Evolutionary conservation across 2,888 invertebrate species (phyloP), one percentile per base, ranked within the genome.

Genomic region (Cybosia mesomella): DNA sequence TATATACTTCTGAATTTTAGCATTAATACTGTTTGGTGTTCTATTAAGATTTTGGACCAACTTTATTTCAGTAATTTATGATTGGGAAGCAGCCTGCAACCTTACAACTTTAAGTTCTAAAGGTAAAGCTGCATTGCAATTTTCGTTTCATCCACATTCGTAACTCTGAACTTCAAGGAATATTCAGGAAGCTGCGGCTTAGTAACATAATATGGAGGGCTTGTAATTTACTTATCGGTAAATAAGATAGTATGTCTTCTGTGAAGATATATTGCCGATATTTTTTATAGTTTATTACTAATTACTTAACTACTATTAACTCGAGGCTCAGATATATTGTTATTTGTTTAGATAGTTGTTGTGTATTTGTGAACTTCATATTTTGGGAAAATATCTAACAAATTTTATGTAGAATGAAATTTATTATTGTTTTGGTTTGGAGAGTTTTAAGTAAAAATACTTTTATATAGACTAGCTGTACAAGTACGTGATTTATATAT

Each of bases 191-290:
- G 69, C 72, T 78, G 70, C 60, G 71, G 62, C 65, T 73, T 69
- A 71, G 54, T 60, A 67, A 77, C 55, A 69, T 67, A 76, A 71
- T 67, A 64, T 72, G 66, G 62, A 72, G 53, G 70, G 74, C 82
- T 79, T 77, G 57, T 77, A 74, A 74, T 74, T 73, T 57, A 86
- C 80, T 80, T 85, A 82, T n/a, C n/a, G n/a, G n/a, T 49, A 78
- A 43, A 84, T 68, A 74, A 76, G 82, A 85, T 80, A 34, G 73
- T 73, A 81, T 83, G 76, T 88, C 88, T 89, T 91, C 87, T 85
- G 85, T 90, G 88, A 90, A 89, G 88, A 84, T 62, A 61, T 84
- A 74, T 75, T 73, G 75, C 80, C 79, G 64, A 65, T 70, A 72
- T 65, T 69, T 72, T 49, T n/a, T 74, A 63, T 74, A 81, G 72